Conservation (phyloP, 2,113 vertebrate species). For the Dunckerocampus dactyliophorus region DNA sequence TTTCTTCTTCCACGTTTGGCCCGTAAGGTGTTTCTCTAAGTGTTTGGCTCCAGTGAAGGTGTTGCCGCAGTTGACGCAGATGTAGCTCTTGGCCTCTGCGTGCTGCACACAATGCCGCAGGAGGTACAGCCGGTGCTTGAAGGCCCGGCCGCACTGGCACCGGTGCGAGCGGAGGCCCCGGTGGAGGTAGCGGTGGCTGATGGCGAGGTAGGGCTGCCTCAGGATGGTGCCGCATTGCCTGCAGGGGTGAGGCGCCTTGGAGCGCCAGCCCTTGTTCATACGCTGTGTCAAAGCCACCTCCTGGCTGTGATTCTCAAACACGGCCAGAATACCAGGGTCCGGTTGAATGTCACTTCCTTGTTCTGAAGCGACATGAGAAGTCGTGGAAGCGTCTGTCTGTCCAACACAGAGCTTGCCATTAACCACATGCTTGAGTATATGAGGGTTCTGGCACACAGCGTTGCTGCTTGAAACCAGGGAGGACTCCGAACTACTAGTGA, state of each 20-base stretch:
- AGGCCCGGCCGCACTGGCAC: slow-evolving; percentile 72
- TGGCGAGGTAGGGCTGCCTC: slow-evolving; percentile 61
- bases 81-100: slow-evolving; percentile 66
- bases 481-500: neutral
- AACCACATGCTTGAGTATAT: slow-evolving; percentile 9
- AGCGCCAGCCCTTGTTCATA: slow-evolving; percentile 56
- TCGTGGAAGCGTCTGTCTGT: neutral
- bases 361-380: too few species aligned
- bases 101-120: slow-evolving; percentile 75
- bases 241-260: slow-evolving; percentile 57
- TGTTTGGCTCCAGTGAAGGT: slow-evolving; percentile 52
- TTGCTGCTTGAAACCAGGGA: neutral
- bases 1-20: slow-evolving; percentile 6
- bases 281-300: slow-evolving; percentile 45
- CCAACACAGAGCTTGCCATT: slow-evolving; percentile 13
- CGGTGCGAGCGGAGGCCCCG: slow-evolving; percentile 54
- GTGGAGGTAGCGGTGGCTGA: slow-evolving; percentile 73
- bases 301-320: slow-evolving; percentile 62
- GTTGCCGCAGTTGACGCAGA: slow-evolving; percentile 70
- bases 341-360: too few species aligned
- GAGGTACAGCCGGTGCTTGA: slow-evolving; percentile 68
- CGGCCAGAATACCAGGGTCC: slow-evolving; percentile 36
- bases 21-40: slow-evolving; percentile 43
- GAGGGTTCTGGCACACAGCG: slow-evolving; percentile 4
- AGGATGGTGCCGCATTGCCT: slow-evolving; percentile 67